A percentile compares a stretch with the other conserved stretches of the same genome.
Conservation (phyloP, 2,113 vertebrate genomes). For the Mellivora capensis region DNA sequence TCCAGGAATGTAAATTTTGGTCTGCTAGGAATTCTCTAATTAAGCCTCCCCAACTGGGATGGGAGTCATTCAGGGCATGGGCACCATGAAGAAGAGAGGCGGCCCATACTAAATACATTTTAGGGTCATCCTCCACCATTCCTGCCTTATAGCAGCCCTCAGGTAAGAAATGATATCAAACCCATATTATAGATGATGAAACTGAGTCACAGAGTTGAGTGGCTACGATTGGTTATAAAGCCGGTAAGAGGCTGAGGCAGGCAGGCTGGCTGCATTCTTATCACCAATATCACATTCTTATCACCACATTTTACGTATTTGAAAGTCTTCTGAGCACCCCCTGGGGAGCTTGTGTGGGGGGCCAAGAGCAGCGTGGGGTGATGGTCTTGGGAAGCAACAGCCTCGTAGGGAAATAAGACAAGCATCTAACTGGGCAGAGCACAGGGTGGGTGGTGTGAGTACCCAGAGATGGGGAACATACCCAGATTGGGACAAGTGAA, state of each 20-base stretch:
- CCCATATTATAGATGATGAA: background rate
- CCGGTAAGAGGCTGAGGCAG: background rate
- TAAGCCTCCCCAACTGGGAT: background rate
- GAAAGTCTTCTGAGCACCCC: background rate
- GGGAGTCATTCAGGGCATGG: background rate
- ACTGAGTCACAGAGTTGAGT: background rate
- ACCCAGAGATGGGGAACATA: background rate
- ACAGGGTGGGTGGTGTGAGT: background rate
- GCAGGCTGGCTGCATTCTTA: background rate
- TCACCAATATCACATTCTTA: background rate
- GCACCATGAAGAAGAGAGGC: background rate
- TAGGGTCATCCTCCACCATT: fast-evolving
- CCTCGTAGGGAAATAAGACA: fast-evolving
- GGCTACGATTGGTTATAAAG: background rate
- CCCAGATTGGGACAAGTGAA: background rate
- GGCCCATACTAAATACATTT: background rate
- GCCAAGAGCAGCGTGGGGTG: too few relatives aligned
- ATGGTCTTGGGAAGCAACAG: background rate
- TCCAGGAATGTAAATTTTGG: background rate
- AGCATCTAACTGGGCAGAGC: too few relatives aligned
- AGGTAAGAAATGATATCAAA: background rate
- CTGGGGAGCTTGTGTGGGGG: fast-evolving
- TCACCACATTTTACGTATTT: fast-evolving
- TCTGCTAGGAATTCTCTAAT: background rate
- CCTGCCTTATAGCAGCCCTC: background rate